Conservation (phyloP, 2,797 vertebrate species). For the Crenuchus spilurus region DNA sequence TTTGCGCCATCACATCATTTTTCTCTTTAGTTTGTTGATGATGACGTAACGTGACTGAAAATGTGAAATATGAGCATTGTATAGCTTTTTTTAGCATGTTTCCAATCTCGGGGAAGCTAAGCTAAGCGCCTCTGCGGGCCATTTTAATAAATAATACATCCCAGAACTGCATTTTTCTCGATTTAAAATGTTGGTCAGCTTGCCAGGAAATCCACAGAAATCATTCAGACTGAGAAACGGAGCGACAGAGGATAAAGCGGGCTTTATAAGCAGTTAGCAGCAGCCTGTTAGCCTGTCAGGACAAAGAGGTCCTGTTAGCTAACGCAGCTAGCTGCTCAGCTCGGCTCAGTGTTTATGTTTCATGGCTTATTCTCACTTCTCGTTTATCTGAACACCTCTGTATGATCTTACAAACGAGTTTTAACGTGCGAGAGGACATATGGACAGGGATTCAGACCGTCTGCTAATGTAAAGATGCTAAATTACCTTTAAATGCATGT, state of each 20-base stretch:
- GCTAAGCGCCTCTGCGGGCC: slow-evolving; percentile 60
- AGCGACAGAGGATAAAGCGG: slow-evolving; percentile 41
- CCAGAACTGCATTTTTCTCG: background rate
- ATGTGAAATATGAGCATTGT: slow-evolving; percentile 56
- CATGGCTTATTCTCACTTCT: background rate
- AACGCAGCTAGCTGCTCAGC: slow-evolving; percentile 23
- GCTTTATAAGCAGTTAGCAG: slow-evolving; percentile 37
- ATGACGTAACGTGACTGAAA: slow-evolving; percentile 19
- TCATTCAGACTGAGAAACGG: slow-evolving; percentile 1
- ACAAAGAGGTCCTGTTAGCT: slow-evolving; percentile 70
- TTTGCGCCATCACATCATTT: no score
- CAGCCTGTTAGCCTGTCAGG: slow-evolving; percentile 50
- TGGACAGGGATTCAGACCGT: background rate
- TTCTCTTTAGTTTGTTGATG: background rate
- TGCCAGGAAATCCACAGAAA: slow-evolving; percentile 46
- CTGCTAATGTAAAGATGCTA: background rate
- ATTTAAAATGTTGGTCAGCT: slow-evolving; percentile 12
- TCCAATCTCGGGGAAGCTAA: slow-evolving; percentile 62
- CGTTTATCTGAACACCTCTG: background rate
- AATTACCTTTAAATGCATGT: background rate
- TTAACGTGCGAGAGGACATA: background rate
- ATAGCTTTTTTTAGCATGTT: slow-evolving; percentile 68
- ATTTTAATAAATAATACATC: slow-evolving; percentile 51
- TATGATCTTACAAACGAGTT: background rate
- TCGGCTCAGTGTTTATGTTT: slow-evolving; percentile 12